Evolutionary conservation across 2,888 invertebrate genomes (phyloP), one percentile per base, ranked within the genome.

Genomic region (Andrena chrysosceles): DNA sequence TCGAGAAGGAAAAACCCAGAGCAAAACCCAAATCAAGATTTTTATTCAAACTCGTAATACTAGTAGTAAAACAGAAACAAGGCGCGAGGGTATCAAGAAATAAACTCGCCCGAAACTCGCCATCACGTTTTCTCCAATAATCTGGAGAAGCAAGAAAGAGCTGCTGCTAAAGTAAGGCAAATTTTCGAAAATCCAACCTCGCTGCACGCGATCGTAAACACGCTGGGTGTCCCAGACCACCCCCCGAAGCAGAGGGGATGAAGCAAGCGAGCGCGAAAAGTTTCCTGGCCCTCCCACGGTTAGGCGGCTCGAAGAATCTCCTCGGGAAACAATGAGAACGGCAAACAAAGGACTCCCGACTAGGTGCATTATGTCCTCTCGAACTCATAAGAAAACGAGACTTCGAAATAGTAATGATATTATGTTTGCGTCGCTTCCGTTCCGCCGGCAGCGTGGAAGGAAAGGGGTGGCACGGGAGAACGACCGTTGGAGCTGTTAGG

Each of bases 321-420:
- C 73, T 56, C 76, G 70, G 73, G 87, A 91, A 91, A 92, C 91
- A 92, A 92, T 91, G 89, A 88, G 89, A 89, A 90, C 89, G 90
- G 89, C 91, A 93, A 93, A 91, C 91, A 92, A 91, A 91, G 88
- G 85, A 86, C 81, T 82, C 84, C 84, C 66, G 82, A 83, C 85
- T 81, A 74, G 86, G 88, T 88, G 90, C 91, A 91, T 92, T 92
- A 91, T 89, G 90, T 90, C 88, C 87, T 88, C 85, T 85, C 89
- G 85, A 91, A 90, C 90, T 93, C 92, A 90, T 92, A 92, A 92
- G 91, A 92, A 92, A 92, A 92, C 91, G 89, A 86, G 90, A 91
- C 91, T 91, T 92, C 86, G 92, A 91, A 92, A 92, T 92, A 91
- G 92, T 91, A 92, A 92, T 91, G 92, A 92, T 91, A 92, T 92